Conservation (phyloP, 1,140 invertebrate species). For the Andricus grossulariae region DNA sequence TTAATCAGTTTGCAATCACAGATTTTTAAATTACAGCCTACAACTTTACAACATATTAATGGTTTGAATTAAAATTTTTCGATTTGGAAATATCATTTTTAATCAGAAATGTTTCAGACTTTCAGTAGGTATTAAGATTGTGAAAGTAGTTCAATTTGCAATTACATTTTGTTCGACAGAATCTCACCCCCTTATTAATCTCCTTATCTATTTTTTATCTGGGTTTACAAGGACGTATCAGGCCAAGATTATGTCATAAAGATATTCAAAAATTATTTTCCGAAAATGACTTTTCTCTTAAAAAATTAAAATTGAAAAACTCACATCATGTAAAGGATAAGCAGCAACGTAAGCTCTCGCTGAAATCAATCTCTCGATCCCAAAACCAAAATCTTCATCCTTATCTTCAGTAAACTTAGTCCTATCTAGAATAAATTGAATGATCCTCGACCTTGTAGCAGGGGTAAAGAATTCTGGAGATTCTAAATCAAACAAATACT, state of each 20-base stretch:
- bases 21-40: too few relatives aligned
- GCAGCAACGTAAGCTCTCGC: conserved; percentile 85
- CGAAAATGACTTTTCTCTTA: neutral
- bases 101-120: too few relatives aligned
- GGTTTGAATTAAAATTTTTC: too few relatives aligned
- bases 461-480: conserved; percentile 90
- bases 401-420: conserved; percentile 86
- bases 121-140: too few relatives aligned
- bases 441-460: conserved; percentile 89
- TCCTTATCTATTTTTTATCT: too few relatives aligned
- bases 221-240: too few relatives aligned
- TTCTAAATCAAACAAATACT: conserved; percentile 90
- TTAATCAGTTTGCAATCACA: too few relatives aligned
- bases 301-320: conserved; percentile 52
- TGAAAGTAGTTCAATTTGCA: too few relatives aligned
- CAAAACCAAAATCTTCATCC: conserved; percentile 82
- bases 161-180: too few relatives aligned
- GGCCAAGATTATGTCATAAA: conserved; percentile 16
- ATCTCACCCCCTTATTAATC: too few relatives aligned
- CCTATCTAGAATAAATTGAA: conserved; percentile 93
- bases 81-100: too few relatives aligned
- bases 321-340: conserved; percentile 88
- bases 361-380: conserved; percentile 85
- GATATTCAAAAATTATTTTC: conserved; percentile 32
- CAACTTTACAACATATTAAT: too few relatives aligned